Percentiles rank a stretch among this genome's conserved stretches.
These are phyloP conservation scores for Sebastes kiyomatsui DNA, from an alignment of 2,797 vertebrate genomes.

Conservation along the genomic window DNA sequence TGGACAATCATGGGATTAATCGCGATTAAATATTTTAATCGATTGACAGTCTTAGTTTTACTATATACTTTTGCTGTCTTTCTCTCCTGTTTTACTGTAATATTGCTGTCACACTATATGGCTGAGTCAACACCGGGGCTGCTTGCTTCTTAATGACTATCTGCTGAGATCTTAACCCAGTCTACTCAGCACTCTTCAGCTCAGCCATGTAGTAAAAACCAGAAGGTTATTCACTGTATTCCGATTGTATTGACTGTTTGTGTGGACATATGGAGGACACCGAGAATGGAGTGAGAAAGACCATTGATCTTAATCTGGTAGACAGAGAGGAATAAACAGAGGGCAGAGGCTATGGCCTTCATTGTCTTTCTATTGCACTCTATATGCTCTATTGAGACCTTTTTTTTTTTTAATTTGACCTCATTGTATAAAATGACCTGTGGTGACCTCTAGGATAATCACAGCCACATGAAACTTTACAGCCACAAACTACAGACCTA, in stretches of 20 bases:
- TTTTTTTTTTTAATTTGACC: no score
- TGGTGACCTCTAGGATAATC: no score
- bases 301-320: not conserved
- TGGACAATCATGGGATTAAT: no score
- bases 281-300: not conserved
- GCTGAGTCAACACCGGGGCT: slow-evolving; percentile 31
- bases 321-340: not conserved
- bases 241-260: slow-evolving; percentile 18
- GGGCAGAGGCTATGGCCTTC: not conserved
- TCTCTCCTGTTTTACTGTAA: not conserved
- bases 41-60: no score
- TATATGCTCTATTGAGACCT: no score
- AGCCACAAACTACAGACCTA: no score
- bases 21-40: not conserved
- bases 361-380: not conserved
- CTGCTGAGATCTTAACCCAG: slow-evolving; percentile 46
- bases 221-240: slow-evolving; percentile 14
- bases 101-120: not conserved
- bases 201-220: not conserved
- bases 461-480: no score
- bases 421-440: no score
- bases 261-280: not conserved
- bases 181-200: slow-evolving; percentile 46
- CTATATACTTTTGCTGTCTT: not conserved
- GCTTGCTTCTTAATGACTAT: slow-evolving; percentile 37